Base-by-base conservation (phyloP, 2,113 vertebrate genomes). In the Tachysurus fulvidraco region DNA sequence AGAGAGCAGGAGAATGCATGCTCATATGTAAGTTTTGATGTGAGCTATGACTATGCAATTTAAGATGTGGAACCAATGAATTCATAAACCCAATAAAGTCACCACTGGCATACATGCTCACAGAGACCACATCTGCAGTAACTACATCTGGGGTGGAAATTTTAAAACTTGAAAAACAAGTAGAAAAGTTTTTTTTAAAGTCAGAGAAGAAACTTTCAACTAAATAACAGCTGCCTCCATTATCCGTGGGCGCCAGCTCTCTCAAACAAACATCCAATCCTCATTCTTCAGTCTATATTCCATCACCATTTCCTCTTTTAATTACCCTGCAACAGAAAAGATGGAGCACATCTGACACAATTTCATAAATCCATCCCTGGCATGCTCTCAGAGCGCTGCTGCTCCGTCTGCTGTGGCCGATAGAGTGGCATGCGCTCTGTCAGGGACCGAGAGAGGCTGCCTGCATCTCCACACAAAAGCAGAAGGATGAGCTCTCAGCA, bases 331-430 rank as follows among this genome's bases (percentile, higher is more conserved):
- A 91, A 92, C 91, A 93, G 91, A 93, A 94, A 93, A 89, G 93
- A 95, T 93, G 93, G 93, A 92, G 91, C 88, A 95, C 94, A 96
- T 95, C 94, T 95, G 93, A 95, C 90, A 86, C 93, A 91, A 93
- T 88, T 87, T 91, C 91, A 93, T 90, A 95, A 95, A 95, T 94
- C 94, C 93, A 80, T 91, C 93, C 91, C 93, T 96, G 95, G 94
- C 95, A 95, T 88, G 0, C 90, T 87, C 93, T 95, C 94, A 95
- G 88, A 95, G 93, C 91, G 88, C 91, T 91, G 88, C 52, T 82
- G 62, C 78, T 86, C 86, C 91, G 93, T 94, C 94, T 95, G 95
- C 93, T 91, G 89, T 78, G 91, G 92, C 94, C 92, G 95, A 95
- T 95, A 96, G 95, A 94, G 94, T 89, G 91, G 84, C 81, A 13